Base-by-base conservation (phyloP, 2,888 invertebrate species). In the Epinotia nisella region DNA sequence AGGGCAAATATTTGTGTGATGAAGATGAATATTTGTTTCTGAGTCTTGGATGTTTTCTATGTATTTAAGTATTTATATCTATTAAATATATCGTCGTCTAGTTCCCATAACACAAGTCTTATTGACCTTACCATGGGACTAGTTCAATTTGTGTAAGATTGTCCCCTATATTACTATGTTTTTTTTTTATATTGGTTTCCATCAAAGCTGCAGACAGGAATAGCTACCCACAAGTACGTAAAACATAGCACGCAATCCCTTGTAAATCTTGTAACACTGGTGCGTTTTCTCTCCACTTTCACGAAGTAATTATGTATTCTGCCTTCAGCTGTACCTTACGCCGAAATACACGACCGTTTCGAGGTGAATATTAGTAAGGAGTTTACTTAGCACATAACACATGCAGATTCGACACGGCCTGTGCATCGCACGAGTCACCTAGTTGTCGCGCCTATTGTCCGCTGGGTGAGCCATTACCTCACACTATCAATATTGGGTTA, bases 401-500 rank as follows among this genome's bases (percentile, higher is more conserved):
- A 75, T 75, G 77, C 73, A 75, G 76, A 81, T 84, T 84, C 76
- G 77, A 78, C 82, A 86, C 93, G 89, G 82, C 93, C 93, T 92
- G 92, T 92, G 89, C 81, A 85, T 81, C 66, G 82, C 90, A 89
- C 93, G 92, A 89, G 88, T 92, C 92, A 90, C 93, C 93, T 90
- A 92, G 90, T 85, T 91, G 92, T 93, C 92, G 88, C 92, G 85
- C 93, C 93, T 90, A 92, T 92, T 92, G 92, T 92, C 91, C 86
- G 82, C 86, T 90, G 93, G 93, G 91, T 87, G 92, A 91, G 91
- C 90, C 92, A 90, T 93, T 93, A 93, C 93, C 91, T 93, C 93
- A 93, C 86, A 91, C 92, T 89, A 89, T 88, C 93, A 90, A 93
- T 93, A 93, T 92, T 92, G 91, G 91, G 90, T 92, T 93, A 93